Evolutionary conservation across 2,888 invertebrate species (phyloP).

Genomic region (Drosophila flavopinicola): DNA sequence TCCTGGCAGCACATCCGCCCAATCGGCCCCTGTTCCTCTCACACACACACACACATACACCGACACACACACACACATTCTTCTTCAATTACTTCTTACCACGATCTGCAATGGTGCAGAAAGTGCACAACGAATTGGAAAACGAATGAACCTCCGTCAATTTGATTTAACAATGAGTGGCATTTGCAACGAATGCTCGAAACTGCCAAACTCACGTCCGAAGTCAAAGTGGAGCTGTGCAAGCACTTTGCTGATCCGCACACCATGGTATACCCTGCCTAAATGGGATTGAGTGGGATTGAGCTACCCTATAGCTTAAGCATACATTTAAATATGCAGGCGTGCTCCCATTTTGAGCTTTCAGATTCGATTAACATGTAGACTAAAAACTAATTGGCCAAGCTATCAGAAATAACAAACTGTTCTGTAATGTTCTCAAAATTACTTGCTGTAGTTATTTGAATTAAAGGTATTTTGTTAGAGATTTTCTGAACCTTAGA

Average conservation of each 20-base stretch:
- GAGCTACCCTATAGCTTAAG: too few relatives aligned
- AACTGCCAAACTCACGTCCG: slow-evolving; percentile 6
- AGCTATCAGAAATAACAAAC: too few relatives aligned
- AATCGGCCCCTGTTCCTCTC: too few relatives aligned
- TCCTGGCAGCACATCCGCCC: not conserved
- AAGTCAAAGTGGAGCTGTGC: not conserved
- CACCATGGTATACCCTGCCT: not conserved
- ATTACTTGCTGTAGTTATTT: too few relatives aligned
- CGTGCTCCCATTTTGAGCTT: too few relatives aligned
- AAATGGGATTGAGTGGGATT: not conserved
- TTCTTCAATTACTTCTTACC: slow-evolving; percentile 12
- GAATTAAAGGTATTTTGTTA: too few relatives aligned
- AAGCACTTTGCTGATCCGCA: slow-evolving; percentile 2
- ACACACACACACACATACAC: too few relatives aligned
- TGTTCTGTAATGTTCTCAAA: too few relatives aligned
- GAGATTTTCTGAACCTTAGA: too few relatives aligned
- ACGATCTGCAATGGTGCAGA: slow-evolving; percentile 8
- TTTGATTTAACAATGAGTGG: slow-evolving; percentile 72
- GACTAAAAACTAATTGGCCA: too few relatives aligned
- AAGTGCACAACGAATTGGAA: slow-evolving; percentile 33
- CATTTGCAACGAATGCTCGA: slow-evolving; percentile 39
- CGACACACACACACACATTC: not conserved
- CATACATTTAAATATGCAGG: too few relatives aligned
- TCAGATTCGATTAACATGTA: too few relatives aligned
- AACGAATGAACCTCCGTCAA: slow-evolving; percentile 60